Evolutionary conservation across 2,113 vertebrate species (phyloP), one percentile per base, ranked within the genome.

Genomic region (Scytalopus superciliaris): DNA sequence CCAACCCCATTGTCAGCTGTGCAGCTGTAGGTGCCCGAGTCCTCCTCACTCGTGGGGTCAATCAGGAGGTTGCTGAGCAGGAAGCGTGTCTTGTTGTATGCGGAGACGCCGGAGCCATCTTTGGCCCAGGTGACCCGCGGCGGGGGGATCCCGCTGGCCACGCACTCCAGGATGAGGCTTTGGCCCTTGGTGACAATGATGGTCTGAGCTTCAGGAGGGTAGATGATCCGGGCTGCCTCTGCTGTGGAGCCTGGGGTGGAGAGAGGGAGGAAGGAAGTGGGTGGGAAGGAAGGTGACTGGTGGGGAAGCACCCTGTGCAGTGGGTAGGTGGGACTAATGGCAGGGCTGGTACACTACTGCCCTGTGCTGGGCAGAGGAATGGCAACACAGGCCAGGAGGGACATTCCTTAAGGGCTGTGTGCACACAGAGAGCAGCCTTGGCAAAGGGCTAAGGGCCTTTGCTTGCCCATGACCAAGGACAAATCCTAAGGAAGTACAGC

Each of bases 131-230:
- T 99, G 93, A 99, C 99, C 42, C 96, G 98, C 0, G 99, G 99
- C 0, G 99, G 98, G 7, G 99, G 99, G 94, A 99, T 99, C 68
- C 99, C 99, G 0, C 99, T 99, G 93, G 99, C 99, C 94, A 99
- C 99, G 0, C 99, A 99, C 98, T 99, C 99, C 85, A 99, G 94
- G 35, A 99, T 99, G 92, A 99, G 98, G 79, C 98, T 99, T 96
- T 99, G 99, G 66, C 99, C 99, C 96, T 99, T 99, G 81, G 99
- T 99, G 93, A 99, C 99, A 42, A 99, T 99, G 97, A 99, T 99
- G 92, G 99, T 98, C 74, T 99, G 99, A 33, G 99, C 97, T n/a
- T 98, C 98, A 0, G 98, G 99, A 0, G 99, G 99, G 95, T 99
- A 99, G 92, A 99, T 98, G 95, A 99, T 99, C 31, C 99, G 98